Evolutionary conservation across 2,888 invertebrate genomes (phyloP).

Genomic region (Cantharis nigra): DNA sequence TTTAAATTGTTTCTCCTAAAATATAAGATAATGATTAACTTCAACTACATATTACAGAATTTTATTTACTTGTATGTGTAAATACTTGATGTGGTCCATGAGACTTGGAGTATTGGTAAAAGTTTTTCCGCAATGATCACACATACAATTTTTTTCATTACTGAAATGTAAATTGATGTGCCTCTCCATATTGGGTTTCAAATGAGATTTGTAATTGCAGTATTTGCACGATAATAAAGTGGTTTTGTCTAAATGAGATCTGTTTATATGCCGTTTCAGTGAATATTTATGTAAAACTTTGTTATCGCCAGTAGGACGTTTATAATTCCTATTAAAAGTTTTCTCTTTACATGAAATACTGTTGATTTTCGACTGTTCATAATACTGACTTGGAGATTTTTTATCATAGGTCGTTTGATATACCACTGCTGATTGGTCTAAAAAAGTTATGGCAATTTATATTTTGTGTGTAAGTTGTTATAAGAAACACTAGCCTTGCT

Average conservation of each 20-base stretch:
- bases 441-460: background rate
- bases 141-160: constrained; percentile 44
- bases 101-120: constrained; percentile 49
- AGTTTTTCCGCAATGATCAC: constrained; percentile 51
- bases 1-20: constrained; percentile 46
- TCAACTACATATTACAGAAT: background rate
- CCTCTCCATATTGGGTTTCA: constrained; percentile 47
- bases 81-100: constrained; percentile 50
- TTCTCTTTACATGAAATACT: background rate
- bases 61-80: constrained; percentile 40
- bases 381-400: constrained; percentile 32
- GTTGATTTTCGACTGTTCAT: background rate
- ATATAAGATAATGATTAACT: background rate
- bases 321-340: background rate
- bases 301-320: constrained; percentile 47
- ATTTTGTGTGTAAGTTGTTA: constrained; percentile 34
- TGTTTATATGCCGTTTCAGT: constrained; percentile 46
- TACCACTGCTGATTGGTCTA: background rate
- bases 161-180: constrained; percentile 49
- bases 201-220: constrained; percentile 47
- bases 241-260: constrained; percentile 46
- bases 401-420: background rate
- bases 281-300: constrained; percentile 47
- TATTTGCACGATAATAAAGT: constrained; percentile 44
- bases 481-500: constrained; percentile 30